Evolutionary conservation across 2,113 vertebrate species (phyloP), one percentile per base, ranked within the genome.

Genomic region (Coryphaenoides rupestris): DNA sequence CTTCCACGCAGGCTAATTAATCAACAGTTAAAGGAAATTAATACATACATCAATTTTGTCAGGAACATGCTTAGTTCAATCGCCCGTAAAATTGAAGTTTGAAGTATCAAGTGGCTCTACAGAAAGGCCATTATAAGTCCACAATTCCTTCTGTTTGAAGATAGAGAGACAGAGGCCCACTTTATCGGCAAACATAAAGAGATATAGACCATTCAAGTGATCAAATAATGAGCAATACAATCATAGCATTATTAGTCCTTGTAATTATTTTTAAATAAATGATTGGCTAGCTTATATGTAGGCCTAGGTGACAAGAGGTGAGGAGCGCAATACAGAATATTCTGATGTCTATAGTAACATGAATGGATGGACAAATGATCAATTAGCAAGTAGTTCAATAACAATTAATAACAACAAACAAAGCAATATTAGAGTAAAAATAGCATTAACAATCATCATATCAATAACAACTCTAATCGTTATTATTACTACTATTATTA

Each of bases 11-110:
- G 94, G 93, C 95, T 95, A 97, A 98, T 98, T 97, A 96, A 97
- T 98, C 95, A 96, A 95, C 94, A 95, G 93, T 96, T 96, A 96
- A 96, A 97, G 95, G 94, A 98, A 98, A 98, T 98, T 98, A 98
- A 98, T 98, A 98, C 96, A 98, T 98, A 98, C 95, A 98, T 98
- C 96, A 98, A 95, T 94, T 95, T 95, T 98, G 95, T 98, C 96
- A 98, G 95, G 94, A 95, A 98, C 96, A 98, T 98, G 96, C 94
- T 98, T 98, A 96, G 95, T 94, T 98, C 96, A 98, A 98, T 98
- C 93, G 96, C 92, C 95, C 96, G 95, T 98, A 98, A 98, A 98
- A 98, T 98, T 98, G 95, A 98, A 98, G 96, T 98, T 98, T 98
- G 96, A 98, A 96, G 94, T 95, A 98, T 98, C 96, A 98, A 96